Base-by-base conservation (phyloP, 1,140 invertebrate genomes). In the Trichonephila inaurata region DNA sequence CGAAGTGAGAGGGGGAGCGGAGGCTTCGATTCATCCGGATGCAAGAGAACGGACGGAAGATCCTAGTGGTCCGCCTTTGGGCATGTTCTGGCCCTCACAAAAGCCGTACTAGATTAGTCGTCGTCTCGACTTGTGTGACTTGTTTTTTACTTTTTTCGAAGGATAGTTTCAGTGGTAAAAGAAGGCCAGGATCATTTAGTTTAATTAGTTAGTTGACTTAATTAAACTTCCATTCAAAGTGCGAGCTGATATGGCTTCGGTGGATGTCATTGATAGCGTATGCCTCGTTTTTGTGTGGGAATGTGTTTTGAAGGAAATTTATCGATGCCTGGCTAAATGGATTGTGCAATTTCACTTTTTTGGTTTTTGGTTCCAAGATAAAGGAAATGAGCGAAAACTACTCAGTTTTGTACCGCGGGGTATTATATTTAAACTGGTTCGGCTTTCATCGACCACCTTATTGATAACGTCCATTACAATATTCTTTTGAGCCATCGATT, bases 161-260 rank as follows among this genome's bases (percentile, higher is more conserved):
- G 51, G 83, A 60, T 60, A 51, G 44, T 18, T 24, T 18, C 2
- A 12, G n/a, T 18, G 58, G 82, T 28, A n/a, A 85, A 58, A 85
- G 28, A 18, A 24, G 82, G 24, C 14, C 6, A 21, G 40, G 44
- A 51, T 60, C 82, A 85, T 58, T 85, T 85, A 58, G 44, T 88
- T 64, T 88, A 88, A 88, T 88, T 88, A 88, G 86, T 88, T 88
- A 88, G 86, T 88, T 88, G 86, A 88, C 60, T 88, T 88, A 88
- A 88, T 88, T 88, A 88, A 88, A 88, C n/a, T 88, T 64, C 33
- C 24, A 64, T 88, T 88, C 40, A 64, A 24, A 64, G 24, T 21
- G 24, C n/a, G 51, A 21, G 62, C 61, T 66, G 86, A 88, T 66
- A 88, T 16, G 86, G 86, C 33, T 88, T 40, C 62, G 24, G 33